These are phyloP conservation scores for Cephonodes hylas DNA, from an alignment of 2,888 invertebrate species.

Conservation along the genomic window DNA sequence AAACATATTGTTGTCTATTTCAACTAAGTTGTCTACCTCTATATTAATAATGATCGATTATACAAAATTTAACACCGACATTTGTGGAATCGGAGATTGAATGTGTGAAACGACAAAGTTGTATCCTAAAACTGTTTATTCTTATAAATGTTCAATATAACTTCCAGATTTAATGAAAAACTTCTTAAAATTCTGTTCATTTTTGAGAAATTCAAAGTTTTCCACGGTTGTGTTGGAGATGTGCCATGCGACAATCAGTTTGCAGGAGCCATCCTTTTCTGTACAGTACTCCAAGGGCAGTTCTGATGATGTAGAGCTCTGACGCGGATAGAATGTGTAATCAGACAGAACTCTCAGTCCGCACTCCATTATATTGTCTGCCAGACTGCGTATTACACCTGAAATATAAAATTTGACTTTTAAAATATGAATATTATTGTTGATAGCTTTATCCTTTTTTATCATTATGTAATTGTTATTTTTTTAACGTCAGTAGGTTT, in stretches of 20 bases:
- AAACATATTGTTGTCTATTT: too few relatives aligned
- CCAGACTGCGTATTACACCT: constrained; percentile 57
- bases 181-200: constrained; percentile 58
- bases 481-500: too few relatives aligned
- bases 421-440: neutral
- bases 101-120: too few relatives aligned
- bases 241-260: constrained; percentile 67
- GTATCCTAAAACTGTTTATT: too few relatives aligned
- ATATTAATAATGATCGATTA: too few relatives aligned
- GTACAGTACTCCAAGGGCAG: constrained; percentile 66
- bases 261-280: constrained; percentile 58
- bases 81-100: too few relatives aligned
- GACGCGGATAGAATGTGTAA: constrained; percentile 62
- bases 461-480: too few relatives aligned
- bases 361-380: constrained; percentile 54
- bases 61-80: too few relatives aligned
- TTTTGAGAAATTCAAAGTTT: constrained; percentile 66
- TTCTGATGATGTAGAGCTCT: constrained; percentile 27
- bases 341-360: constrained; percentile 60
- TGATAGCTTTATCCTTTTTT: neutral
- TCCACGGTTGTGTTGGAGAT: constrained; percentile 62
- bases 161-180: constrained; percentile 50
- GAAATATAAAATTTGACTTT: constrained; percentile 19
- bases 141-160: constrained; percentile 18
- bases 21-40: too few relatives aligned